Evolutionary conservation across 2,888 invertebrate genomes (phyloP).

Genomic region (Prosapia bicincta): DNA sequence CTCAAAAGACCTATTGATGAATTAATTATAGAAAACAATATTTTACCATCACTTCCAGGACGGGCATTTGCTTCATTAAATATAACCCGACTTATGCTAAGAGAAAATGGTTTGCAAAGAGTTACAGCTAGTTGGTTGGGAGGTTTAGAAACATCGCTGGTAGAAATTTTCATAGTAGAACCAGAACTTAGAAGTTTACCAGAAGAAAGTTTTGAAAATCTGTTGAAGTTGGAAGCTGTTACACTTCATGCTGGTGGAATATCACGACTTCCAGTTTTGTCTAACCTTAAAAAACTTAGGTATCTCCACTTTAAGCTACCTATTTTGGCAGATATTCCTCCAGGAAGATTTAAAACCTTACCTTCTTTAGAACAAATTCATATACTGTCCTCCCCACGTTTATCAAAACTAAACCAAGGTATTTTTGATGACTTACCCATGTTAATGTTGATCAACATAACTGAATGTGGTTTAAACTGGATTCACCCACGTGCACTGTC

Average conservation of each 20-base stretch:
- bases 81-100: slow-evolving; percentile 74
- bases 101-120: slow-evolving; percentile 78
- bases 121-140: slow-evolving; percentile 78
- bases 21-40: slow-evolving; percentile 82
- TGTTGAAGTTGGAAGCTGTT: slow-evolving; percentile 75
- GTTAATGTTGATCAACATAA: slow-evolving; percentile 68
- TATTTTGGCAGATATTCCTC: slow-evolving; percentile 37
- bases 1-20: slow-evolving; percentile 75
- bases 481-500: slow-evolving; percentile 75
- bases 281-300: slow-evolving; percentile 64
- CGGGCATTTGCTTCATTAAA: slow-evolving; percentile 72
- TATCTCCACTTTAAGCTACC: slow-evolving; percentile 46
- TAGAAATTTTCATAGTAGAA: slow-evolving; percentile 83
- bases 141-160: slow-evolving; percentile 68
- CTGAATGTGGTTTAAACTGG: slow-evolving; percentile 69
- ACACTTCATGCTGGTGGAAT: slow-evolving; percentile 75
- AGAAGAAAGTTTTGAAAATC: slow-evolving; percentile 68
- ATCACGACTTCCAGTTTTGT: slow-evolving; percentile 70
- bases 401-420: slow-evolving; percentile 68
- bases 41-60: slow-evolving; percentile 79
- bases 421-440: slow-evolving; percentile 66
- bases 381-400: slow-evolving; percentile 59
- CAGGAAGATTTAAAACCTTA: slow-evolving; percentile 49
- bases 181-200: slow-evolving; percentile 75
- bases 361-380: slow-evolving; percentile 71